Base-by-base conservation (phyloP, 2,888 invertebrate genomes). In the Drosophila prostipennis region DNA sequence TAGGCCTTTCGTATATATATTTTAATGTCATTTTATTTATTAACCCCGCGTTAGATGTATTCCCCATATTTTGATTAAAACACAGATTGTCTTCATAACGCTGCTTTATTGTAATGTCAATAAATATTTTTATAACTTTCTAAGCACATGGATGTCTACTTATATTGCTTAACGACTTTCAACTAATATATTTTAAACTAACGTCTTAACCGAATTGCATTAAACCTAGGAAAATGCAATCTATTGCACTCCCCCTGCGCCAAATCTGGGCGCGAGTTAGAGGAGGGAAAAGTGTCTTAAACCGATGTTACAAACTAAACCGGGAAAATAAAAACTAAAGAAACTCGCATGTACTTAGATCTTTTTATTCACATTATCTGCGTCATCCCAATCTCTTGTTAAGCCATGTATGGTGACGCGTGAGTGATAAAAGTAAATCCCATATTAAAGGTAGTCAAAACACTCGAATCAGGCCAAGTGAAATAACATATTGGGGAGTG, bases 91-190 rank as follows among this genome's bases (percentile, higher is more conserved):
- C 70, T 77, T 82, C 51, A 80, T 83, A 83, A 86, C 82, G 84
- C 79, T 63, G 71, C 72, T 83, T 83, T 83, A 83, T 83, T 83
- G 76, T 80, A 80, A 74, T 83, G 74, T 77, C 71, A 86, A 83
- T 83, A 86, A 86, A 83, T 83, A 83, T 86, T 72, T 76, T 76
- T 76, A 79, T 84, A 87, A 87, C 86, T 73, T 76, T 80, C 89
- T 89, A 88, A 89, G 87, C 89, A 88, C 87, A 89, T 79, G 79
- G 77, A 88, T 82, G 76, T 79, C 89, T 87, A 87, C 82, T 77
- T 85, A 80, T 79, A 80, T 78, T 87, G 82, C 83, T 85, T 86
- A 86, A 81, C 85, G 77, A 75, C 53, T 78, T 79, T 75, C 63
- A 71, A 77, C 84, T 86, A 81, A 75, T 72, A 76, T 51, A 61